These are phyloP conservation scores for Hormaphis cornu DNA, from an alignment of 1,140 invertebrate genomes.

Conservation along the genomic window DNA sequence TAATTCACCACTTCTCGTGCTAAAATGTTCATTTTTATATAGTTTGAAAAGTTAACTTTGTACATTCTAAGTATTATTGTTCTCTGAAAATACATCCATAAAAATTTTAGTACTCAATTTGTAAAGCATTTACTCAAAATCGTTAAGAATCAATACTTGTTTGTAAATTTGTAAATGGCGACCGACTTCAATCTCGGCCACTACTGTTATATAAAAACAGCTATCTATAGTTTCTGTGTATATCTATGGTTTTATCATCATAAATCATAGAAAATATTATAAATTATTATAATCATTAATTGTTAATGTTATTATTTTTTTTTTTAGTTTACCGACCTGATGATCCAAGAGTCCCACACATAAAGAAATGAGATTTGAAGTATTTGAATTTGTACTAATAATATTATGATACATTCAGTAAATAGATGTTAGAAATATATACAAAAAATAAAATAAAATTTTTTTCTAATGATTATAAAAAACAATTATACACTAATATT, in stretches of 20 bases:
- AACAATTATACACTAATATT: background rate
- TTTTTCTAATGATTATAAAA: background rate
- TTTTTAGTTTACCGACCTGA: slow-evolving; percentile 25
- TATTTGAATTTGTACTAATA: background rate
- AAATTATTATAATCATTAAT: background rate
- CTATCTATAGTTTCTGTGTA: too few relatives aligned
- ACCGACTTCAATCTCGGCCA: too few relatives aligned
- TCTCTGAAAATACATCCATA: too few relatives aligned
- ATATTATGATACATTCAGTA: background rate
- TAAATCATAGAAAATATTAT: background rate
- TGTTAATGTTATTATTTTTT: background rate
- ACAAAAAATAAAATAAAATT: background rate
- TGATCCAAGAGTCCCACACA: slow-evolving; percentile 10
- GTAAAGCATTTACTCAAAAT: background rate
- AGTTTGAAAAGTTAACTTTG: too few relatives aligned
- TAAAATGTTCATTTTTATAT: too few relatives aligned
- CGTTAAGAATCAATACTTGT: background rate
- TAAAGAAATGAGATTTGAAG: background rate
- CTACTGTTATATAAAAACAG: background rate
- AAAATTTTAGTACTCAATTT: background rate
- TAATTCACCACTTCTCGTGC: too few relatives aligned
- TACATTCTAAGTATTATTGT: too few relatives aligned
- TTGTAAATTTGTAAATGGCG: too few relatives aligned
- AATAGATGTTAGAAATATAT: background rate
- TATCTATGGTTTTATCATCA: background rate